These are phyloP conservation scores for Takifugu ocellatus DNA, from an alignment of 2,797 vertebrate species.

Conservation along the genomic window DNA sequence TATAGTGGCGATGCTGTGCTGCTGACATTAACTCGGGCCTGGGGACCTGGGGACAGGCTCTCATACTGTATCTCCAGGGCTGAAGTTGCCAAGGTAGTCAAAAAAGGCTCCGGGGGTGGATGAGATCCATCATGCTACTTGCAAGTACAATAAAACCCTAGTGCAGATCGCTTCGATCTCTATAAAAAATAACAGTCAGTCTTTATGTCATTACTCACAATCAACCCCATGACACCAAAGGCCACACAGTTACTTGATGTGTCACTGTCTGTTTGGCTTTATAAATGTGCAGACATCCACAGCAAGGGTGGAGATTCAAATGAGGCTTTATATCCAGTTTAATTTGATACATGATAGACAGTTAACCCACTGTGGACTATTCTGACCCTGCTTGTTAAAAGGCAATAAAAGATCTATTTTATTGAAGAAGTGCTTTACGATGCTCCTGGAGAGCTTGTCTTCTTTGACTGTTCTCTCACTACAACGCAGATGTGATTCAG, in stretches of 20 bases:
- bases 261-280: slow-evolving; percentile 46
- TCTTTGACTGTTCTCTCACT: slow-evolving; percentile 19
- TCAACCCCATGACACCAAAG: slow-evolving; percentile 55
- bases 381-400: slow-evolving; percentile 55
- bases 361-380: slow-evolving; percentile 41
- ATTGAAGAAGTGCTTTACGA: slow-evolving; percentile 48
- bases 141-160: slow-evolving; percentile 23
- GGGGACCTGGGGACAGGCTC: too few species aligned
- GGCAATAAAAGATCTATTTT: slow-evolving; percentile 56
- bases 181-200: slow-evolving; percentile 30
- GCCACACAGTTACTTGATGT: slow-evolving; percentile 62
- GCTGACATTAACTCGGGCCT: too few species aligned
- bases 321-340: slow-evolving; percentile 60
- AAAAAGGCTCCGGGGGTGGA: too few species aligned
- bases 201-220: slow-evolving; percentile 68
- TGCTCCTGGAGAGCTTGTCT: slow-evolving; percentile 32
- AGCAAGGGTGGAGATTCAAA: slow-evolving; percentile 41
- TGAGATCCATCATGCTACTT: background rate
- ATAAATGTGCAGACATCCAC: slow-evolving; percentile 60
- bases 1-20: too few species aligned
- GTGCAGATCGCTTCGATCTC: slow-evolving; percentile 22
- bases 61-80: too few species aligned
- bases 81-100: too few species aligned
- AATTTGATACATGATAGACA: slow-evolving; percentile 67
- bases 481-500: slow-evolving; percentile 22